Conservation (phyloP, 2,113 vertebrate species). For the Erythrocercus mccallii region DNA sequence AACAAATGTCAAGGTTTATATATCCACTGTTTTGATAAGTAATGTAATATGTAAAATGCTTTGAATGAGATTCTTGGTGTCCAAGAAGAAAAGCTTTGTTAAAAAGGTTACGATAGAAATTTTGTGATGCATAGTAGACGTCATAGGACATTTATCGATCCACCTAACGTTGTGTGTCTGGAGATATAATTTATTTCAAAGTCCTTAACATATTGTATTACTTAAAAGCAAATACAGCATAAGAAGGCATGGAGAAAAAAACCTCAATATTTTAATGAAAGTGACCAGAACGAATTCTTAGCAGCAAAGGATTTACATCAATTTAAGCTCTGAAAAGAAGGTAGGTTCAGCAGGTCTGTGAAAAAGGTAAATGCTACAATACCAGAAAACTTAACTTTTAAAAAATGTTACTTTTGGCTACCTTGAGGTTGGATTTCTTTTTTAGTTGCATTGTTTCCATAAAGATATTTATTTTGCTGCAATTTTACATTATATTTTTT, state of each 20-base stretch:
- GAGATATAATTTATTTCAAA: conserved; percentile 71
- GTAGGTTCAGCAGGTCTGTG: conserved; percentile 5
- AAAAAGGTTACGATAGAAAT: conserved; percentile 69
- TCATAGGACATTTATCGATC: conserved; percentile 69
- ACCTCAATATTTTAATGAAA: conserved; percentile 70
- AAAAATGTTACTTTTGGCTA: not conserved
- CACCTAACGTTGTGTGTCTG: conserved; percentile 56
- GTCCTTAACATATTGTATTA: conserved; percentile 72
- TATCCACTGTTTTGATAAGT: conserved; percentile 75
- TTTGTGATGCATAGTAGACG: conserved; percentile 66
- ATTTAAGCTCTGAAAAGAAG: conserved; percentile 61
- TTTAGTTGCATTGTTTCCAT: not conserved
- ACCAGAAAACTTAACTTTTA: not conserved
- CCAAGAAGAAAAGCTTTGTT: conserved; percentile 66
- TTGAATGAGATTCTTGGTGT: conserved; percentile 70
- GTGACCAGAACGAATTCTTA: conserved; percentile 79
- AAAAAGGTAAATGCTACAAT: not conserved
- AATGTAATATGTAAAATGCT: conserved; percentile 78
- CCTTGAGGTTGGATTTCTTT: not conserved
- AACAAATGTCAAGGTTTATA: conserved; percentile 75
- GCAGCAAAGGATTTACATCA: conserved; percentile 69
- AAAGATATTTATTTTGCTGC: not conserved
- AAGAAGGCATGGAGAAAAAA: conserved; percentile 60
- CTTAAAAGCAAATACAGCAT: conserved; percentile 69
- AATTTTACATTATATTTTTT: not conserved